Percentiles rank a stretch among this genome's conserved stretches.
Evolutionary conservation across 2,113 vertebrate genomes (phyloP).

Genomic region (Lamprotornis superbus): DNA sequence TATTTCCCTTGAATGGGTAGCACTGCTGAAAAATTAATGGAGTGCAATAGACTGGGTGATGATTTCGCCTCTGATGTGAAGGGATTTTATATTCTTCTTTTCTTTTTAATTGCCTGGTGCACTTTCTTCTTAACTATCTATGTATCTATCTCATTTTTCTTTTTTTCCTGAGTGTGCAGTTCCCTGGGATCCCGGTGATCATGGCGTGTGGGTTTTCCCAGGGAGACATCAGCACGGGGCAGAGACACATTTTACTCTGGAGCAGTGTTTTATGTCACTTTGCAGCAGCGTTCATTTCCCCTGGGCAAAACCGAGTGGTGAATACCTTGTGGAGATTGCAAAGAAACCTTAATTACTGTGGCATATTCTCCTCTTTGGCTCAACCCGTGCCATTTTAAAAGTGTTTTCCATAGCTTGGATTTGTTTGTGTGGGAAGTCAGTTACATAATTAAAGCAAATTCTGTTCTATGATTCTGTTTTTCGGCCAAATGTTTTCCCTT

Average conservation of each 20-base stretch:
- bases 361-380: background rate
- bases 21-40: background rate
- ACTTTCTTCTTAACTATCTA: background rate
- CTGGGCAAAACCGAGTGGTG: background rate
- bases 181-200: background rate
- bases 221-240: background rate
- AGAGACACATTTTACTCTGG: background rate
- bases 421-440: constrained; percentile 17
- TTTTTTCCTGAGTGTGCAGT: background rate
- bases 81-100: background rate
- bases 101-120: background rate
- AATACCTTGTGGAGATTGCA: background rate
- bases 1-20: background rate
- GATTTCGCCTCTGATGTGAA: constrained; percentile 2
- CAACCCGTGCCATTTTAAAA: background rate
- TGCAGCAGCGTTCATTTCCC: background rate
- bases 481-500: background rate
- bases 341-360: background rate
- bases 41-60: background rate
- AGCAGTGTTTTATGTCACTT: background rate
- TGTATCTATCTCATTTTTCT: background rate
- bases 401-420: background rate
- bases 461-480: background rate
- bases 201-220: fast-evolving
- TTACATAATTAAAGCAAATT: constrained; percentile 20